Conservation (phyloP, 2,113 vertebrate species). For the Setophaga petechia region DNA sequence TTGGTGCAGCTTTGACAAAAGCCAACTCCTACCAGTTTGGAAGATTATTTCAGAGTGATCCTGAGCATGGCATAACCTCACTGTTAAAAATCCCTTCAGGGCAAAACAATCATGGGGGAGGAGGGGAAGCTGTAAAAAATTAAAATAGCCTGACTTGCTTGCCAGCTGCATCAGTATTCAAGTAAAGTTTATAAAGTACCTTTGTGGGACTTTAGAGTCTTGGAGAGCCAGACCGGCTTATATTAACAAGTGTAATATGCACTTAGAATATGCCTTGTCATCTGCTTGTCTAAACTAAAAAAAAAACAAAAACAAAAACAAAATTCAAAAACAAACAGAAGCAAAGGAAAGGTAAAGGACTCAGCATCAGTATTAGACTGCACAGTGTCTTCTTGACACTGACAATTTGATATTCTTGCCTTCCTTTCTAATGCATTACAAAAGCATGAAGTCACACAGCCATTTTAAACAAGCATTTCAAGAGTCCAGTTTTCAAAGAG, state of each 20-base stretch:
- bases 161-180: constrained; percentile 55
- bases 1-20: not conserved
- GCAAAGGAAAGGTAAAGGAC: constrained; percentile 28
- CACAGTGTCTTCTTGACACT: not conserved
- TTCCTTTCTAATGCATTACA: constrained; percentile 36
- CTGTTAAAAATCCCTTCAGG: constrained; percentile 40
- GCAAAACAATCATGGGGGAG: not conserved
- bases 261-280: constrained; percentile 36
- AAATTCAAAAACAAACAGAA: constrained; percentile 34
- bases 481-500: constrained; percentile 31
- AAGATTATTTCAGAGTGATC: constrained; percentile 29
- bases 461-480: constrained; percentile 23
- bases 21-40: not conserved
- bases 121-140: not conserved
- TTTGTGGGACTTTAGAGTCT: constrained; percentile 10
- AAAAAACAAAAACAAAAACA: not conserved
- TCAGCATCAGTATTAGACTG: constrained; percentile 18
- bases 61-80: not conserved
- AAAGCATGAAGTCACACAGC: constrained; percentile 50
- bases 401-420: constrained; percentile 13
- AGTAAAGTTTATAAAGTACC: constrained; percentile 68
- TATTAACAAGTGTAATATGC: constrained; percentile 15
- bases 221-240: constrained; percentile 17
- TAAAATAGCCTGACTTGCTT: constrained; percentile 9
- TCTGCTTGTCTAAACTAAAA: constrained; percentile 31